Evolutionary conservation across 2,797 vertebrate species (phyloP).

Genomic region (Gorsachius magnificus): DNA sequence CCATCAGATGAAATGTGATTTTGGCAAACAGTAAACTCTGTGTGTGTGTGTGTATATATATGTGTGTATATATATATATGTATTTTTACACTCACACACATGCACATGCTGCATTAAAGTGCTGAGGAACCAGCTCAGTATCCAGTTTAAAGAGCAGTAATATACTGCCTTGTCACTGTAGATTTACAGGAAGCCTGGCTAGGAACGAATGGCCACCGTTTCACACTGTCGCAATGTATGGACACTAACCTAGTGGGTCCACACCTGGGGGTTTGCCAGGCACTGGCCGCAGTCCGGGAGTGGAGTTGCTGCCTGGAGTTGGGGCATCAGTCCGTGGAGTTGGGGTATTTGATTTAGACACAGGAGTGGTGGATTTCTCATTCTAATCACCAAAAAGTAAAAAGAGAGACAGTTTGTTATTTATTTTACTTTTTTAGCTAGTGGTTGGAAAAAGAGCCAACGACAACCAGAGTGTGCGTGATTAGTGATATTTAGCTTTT

Average conservation of each 20-base stretch:
- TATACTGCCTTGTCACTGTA: not conserved
- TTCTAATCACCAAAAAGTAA: slow-evolving; percentile 80
- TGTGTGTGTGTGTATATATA: too few species aligned
- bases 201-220: not conserved
- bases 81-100: accelerated
- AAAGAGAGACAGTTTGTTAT: not conserved
- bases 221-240: not conserved
- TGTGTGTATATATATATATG: accelerated
- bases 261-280: slow-evolving; percentile 95
- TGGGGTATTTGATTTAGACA: slow-evolving; percentile 97
- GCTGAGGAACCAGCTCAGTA: not conserved
- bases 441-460: not conserved
- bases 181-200: not conserved
- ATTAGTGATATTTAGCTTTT: not conserved
- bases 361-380: slow-evolving; percentile 98
- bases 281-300: slow-evolving; percentile 93
- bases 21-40: not conserved
- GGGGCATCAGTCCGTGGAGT: slow-evolving; percentile 95
- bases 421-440: not conserved
- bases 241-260: slow-evolving; percentile 91
- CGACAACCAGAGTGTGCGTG: accelerated
- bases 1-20: not conserved
- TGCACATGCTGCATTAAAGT: not conserved
- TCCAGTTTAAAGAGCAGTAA: not conserved
- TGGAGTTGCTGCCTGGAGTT: slow-evolving; percentile 96